Conservation (phyloP, 2,797 vertebrate species). For the Trachurus trachurus region DNA sequence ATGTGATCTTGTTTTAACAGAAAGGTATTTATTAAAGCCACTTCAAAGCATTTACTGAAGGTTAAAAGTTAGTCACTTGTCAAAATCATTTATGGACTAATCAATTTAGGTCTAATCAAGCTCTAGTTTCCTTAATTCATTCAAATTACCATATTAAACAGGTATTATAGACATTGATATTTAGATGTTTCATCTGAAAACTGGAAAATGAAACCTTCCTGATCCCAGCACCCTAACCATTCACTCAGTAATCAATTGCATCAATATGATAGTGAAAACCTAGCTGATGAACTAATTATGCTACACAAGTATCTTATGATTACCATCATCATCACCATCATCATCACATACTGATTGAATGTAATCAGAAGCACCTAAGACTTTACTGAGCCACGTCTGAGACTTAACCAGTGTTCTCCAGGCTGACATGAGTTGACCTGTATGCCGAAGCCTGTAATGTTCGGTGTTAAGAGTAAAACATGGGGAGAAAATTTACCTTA, state of each 20-base stretch:
- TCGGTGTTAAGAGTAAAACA: too few species aligned
- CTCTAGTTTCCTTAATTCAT: neutral
- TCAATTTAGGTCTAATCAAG: neutral
- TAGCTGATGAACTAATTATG: conserved; percentile 49
- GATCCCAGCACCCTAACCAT: conserved; percentile 26
- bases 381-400: neutral
- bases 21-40: neutral
- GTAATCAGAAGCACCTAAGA: conserved; percentile 31
- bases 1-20: too few species aligned
- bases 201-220: neutral
- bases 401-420: neutral
- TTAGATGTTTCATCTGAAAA: neutral
- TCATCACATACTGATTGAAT: conserved; percentile 20
- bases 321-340: conserved; percentile 40
- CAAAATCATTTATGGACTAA: neutral
- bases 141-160: neutral
- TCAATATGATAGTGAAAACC: conserved; percentile 46
- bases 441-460: neutral
- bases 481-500: neutral
- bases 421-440: neutral
- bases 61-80: neutral
- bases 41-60: neutral
- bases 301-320: conserved; percentile 36
- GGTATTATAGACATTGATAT: neutral
- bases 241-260: conserved; percentile 37